phyloP scores from a whole-genome alignment of 2,113 vertebrate species.

The Rynchops niger region DNA sequence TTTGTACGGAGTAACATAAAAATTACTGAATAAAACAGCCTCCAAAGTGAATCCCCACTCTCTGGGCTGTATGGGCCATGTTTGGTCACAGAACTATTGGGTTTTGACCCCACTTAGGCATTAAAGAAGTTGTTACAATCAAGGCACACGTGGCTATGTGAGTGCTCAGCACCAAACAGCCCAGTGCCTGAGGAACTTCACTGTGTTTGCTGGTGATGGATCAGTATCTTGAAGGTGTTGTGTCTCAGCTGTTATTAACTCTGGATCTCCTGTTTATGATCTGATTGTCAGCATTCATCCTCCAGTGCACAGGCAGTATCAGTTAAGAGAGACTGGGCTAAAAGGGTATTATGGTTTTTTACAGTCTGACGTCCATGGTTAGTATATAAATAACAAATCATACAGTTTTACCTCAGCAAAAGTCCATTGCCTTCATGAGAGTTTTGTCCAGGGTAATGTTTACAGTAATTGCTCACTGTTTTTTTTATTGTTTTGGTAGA shows the following conservation, averaged over 20 bases:
- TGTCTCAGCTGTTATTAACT: background rate
- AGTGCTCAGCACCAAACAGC: background rate
- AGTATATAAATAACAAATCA: background rate
- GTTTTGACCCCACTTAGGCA: background rate
- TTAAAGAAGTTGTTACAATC: background rate
- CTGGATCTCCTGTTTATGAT: background rate
- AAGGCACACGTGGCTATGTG: fast-evolving
- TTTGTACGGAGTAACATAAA: background rate
- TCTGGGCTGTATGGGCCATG: background rate
- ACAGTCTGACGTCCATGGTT: background rate
- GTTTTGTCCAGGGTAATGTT: background rate
- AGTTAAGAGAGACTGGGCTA: background rate
- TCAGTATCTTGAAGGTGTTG: too few relatives aligned
- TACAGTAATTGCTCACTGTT: background rate
- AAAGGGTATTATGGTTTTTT: background rate
- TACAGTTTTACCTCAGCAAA: background rate
- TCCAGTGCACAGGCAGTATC: background rate
- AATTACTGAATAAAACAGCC: background rate
- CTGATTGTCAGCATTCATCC: background rate
- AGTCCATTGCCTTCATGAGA: background rate
- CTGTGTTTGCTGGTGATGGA: background rate
- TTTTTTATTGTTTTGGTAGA: background rate
- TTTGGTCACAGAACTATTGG: background rate
- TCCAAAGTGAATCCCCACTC: background rate
- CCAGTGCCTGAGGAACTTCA: background rate